phyloP scores from a whole-genome alignment of 2,797 vertebrate genomes.

The Tapera naevia region DNA sequence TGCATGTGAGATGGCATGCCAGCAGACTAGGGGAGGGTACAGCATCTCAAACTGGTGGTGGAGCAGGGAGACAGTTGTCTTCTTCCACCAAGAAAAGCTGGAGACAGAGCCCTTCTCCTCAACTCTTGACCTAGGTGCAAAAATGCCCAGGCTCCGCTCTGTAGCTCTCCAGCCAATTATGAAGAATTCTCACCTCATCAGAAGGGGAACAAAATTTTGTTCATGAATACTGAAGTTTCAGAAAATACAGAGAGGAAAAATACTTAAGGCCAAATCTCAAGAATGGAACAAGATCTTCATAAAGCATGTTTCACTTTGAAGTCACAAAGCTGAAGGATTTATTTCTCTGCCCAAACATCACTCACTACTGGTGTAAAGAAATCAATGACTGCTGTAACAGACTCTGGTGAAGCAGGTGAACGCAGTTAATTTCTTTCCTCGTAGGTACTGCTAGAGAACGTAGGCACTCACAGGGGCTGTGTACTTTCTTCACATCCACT shows the following conservation, averaged over 20 bases:
- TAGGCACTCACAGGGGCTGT: not conserved
- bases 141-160: not conserved
- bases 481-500: not conserved
- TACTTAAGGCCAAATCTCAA: not conserved
- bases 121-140: not conserved
- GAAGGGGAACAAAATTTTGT: not conserved
- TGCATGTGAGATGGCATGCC: not conserved
- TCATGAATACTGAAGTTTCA: not conserved
- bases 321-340: not conserved
- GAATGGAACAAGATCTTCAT: not conserved
- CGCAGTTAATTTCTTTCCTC: not conserved
- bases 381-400: not conserved
- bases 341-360: not conserved
- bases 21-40: not conserved
- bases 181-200: not conserved
- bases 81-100: not conserved
- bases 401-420: not conserved
- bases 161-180: not conserved
- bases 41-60: not conserved
- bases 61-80: not conserved
- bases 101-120: not conserved
- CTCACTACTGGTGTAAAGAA: not conserved
- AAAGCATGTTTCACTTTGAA: not conserved
- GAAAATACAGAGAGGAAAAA: not conserved
- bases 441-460: accelerated